Evolutionary conservation across 2,888 invertebrate genomes (phyloP), one percentile per base, ranked within the genome.

Genomic region (Dinocampus coccinellae): DNA sequence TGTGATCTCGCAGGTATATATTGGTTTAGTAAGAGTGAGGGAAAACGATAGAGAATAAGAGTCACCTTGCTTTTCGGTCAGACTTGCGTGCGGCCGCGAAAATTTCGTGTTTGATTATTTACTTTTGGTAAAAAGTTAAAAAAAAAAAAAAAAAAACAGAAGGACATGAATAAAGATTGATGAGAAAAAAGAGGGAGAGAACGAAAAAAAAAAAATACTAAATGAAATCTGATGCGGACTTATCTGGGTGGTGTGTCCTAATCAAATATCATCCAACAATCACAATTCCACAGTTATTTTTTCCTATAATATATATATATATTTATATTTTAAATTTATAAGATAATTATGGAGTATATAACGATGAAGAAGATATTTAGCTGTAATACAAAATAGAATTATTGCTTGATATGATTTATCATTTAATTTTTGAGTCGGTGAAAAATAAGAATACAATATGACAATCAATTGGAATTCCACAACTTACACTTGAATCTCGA

Each of bases 221-320:
- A 85, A 83, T 82, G 83, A 84, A 85, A 84, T 84, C 82, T 80
- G 78, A 34, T 42, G 36, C 58, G 79, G 77, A 79, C 77, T 81
- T 83, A 83, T 83, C 83, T 73, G 63, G 63, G 57, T 68, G 52
- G 52, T 65, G 70, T 80, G 77, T 83, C 84, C 84, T 84, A 83
- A 83, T 78, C 77, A 85, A 85, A 85, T 80, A 84, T 47, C 47
- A 16, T 16, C 16, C 16, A 16, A 16, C 7, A 7, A 16, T n/a
- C 68, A 68, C 69, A 72, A 68, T 64, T n/a, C 75, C 76, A 72
- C 64, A 62, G 70, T 34, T 57, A 73, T 72, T 24, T 22, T 20
- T 36, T 26, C 13, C 24, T 16, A 36, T 24, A 39, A 39, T 47
- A n/a, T 62, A 29, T 26, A 0, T 13, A 47, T 16, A n/a, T n/a